A percentile compares a stretch with the other conserved stretches of the same genome.
These are phyloP conservation scores for Saguinus imperator DNA, from an alignment of 2,113 vertebrate species.

Conservation along the genomic window DNA sequence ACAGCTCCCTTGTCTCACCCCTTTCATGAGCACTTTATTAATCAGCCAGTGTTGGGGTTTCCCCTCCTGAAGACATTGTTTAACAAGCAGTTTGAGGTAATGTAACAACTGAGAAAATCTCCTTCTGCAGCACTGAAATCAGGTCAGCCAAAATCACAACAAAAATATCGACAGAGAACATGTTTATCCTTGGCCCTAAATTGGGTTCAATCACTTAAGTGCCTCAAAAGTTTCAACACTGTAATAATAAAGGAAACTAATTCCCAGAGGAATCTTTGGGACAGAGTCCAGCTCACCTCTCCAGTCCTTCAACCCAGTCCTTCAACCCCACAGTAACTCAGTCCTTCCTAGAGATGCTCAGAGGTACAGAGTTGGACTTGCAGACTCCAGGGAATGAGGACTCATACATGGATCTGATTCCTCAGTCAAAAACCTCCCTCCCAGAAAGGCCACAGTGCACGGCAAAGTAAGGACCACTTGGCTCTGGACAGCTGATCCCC, in stretches of 20 bases:
- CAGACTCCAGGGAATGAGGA: not conserved
- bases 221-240: not conserved
- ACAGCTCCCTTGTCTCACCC: not conserved
- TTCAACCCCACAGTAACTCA: not conserved
- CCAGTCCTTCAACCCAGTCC: not conserved
- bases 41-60: not conserved
- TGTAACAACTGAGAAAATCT: not conserved
- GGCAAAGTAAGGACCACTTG: not conserved
- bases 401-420: constrained; percentile 28
- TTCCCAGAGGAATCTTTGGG: not conserved
- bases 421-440: constrained; percentile 43
- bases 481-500: not conserved
- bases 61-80: not conserved
- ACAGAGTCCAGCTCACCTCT: not conserved
- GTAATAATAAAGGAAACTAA: not conserved
- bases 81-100: constrained; percentile 1
- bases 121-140: not conserved
- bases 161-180: not conserved
- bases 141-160: not conserved
- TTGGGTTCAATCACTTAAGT: not conserved
- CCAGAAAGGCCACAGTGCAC: not conserved
- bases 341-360: not conserved
- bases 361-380: not conserved
- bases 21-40: not conserved
- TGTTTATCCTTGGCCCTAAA: not conserved